Base-by-base conservation (phyloP, 2,888 invertebrate species). In the Epinotia brunnichana region DNA sequence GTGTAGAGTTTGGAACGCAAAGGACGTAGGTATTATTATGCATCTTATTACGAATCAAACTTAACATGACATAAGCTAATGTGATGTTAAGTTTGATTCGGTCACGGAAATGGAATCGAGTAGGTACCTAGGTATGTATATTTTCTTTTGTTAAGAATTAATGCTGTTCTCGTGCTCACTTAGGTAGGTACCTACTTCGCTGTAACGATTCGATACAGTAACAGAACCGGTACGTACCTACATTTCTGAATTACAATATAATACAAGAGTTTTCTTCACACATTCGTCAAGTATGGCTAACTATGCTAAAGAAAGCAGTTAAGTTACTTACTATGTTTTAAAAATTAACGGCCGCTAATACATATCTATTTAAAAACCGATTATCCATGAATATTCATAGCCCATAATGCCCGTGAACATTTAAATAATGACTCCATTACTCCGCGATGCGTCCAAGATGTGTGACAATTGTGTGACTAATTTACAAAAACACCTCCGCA, bases 401-500 rank as follows among this genome's bases (percentile, higher is more conserved):
- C 44, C n/a, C 48, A 35, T 62, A 68, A 68, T 57, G 17, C n/a
- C 63, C 51, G 73, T 63, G 68, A 57, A 69, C 73, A 63, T 73
- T 69, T 24, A 69, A 73, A 73, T 69, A 73, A 73, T 21, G 48
- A 54, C 48, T 44, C 62, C 29, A 63, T 73, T 72, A 72, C 67
- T 51, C 44, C 67, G 56, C 41, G 29, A 63, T 69, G 29, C 53
- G 73, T n/a, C 51, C 11, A 51, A 69, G 61, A 41, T 59, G 73
- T 73, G 68, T 19, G 69, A 77, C 80, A 79, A 79, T 76, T 69
- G 79, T 79, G 75, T 75, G 78, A 77, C 78, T 77, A 79, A 81
- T 77, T 77, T 75, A 76, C 77, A 73, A 78, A 82, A 80, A 82
- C 82, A 81, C 72, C 74, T 57, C 74, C 61, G 63, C 67, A 71